phyloP scores from a whole-genome alignment of 2,797 vertebrate species.

The Trachurus trachurus region DNA sequence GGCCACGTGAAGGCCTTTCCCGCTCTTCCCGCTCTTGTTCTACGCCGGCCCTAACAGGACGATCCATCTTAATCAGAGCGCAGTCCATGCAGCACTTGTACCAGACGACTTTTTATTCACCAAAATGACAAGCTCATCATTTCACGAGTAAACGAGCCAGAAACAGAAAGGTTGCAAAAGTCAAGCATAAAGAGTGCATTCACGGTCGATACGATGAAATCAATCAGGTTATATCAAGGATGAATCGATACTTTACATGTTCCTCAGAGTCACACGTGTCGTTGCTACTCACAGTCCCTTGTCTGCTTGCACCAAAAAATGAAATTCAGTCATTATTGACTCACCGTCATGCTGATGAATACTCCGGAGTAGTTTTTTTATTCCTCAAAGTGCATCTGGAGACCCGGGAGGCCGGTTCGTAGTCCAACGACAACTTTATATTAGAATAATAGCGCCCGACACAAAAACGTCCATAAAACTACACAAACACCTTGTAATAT shows the following conservation, averaged over 20 bases:
- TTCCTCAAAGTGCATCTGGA: no score
- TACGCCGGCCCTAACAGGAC: constrained; percentile 49
- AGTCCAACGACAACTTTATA: no score
- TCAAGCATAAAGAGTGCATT: constrained; percentile 23
- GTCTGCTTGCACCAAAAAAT: neutral
- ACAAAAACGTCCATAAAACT: no score
- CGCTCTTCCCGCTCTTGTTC: constrained; percentile 29
- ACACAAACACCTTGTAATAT: no score
- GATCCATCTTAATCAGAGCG: constrained; percentile 73
- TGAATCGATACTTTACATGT: constrained; percentile 1
- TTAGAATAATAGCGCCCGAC: no score
- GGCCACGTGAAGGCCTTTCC: constrained; percentile 44
- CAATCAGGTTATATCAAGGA: neutral
- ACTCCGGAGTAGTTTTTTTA: no score
- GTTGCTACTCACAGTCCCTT: neutral
- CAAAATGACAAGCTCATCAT: constrained; percentile 65
- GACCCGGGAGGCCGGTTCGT: no score
- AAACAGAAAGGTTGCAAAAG: constrained; percentile 41
- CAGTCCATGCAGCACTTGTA: constrained; percentile 48
- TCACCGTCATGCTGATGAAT: no score
- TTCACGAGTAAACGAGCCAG: constrained; percentile 47
- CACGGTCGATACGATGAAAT: neutral
- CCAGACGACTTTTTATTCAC: constrained; percentile 50
- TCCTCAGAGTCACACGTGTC: constrained; percentile 5
- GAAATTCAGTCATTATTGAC: no score